phyloP scores from a whole-genome alignment of 2,888 invertebrate species.

The Buathra laborator region DNA sequence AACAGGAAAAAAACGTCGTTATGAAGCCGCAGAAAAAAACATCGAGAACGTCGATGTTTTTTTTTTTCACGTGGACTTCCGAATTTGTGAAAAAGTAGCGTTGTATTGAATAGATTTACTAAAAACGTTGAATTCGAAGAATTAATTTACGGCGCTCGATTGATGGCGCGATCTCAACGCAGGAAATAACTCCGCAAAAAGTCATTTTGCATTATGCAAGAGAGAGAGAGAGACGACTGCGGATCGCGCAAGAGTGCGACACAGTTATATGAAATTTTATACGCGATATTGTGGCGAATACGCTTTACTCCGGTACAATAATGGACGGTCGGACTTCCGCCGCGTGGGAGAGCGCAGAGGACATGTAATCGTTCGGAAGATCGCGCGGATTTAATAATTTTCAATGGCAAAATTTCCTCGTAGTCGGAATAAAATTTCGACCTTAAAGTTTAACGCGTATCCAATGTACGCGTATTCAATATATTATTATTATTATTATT shows the following conservation, averaged over 20 bases:
- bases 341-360: background rate
- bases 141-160: constrained; percentile 10
- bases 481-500: too few species aligned
- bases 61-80: background rate
- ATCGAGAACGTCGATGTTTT: background rate
- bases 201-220: constrained; percentile 61
- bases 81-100: background rate
- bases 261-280: constrained; percentile 39
- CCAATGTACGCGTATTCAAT: too few species aligned
- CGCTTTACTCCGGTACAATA: background rate
- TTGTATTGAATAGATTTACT: background rate
- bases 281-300: constrained; percentile 5
- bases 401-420: background rate
- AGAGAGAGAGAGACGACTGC: constrained; percentile 43
- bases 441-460: too few species aligned
- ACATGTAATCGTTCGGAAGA: background rate
- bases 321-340: background rate
- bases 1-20: too few species aligned
- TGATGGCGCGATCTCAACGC: constrained; percentile 24
- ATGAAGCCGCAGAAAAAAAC: too few species aligned
- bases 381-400: background rate
- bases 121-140: background rate
- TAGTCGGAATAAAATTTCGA: background rate
- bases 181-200: constrained; percentile 52
- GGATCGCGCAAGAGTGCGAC: constrained; percentile 38